Base-by-base conservation (phyloP, 2,113 vertebrate genomes). In the Eptesicus fuscus region DNA sequence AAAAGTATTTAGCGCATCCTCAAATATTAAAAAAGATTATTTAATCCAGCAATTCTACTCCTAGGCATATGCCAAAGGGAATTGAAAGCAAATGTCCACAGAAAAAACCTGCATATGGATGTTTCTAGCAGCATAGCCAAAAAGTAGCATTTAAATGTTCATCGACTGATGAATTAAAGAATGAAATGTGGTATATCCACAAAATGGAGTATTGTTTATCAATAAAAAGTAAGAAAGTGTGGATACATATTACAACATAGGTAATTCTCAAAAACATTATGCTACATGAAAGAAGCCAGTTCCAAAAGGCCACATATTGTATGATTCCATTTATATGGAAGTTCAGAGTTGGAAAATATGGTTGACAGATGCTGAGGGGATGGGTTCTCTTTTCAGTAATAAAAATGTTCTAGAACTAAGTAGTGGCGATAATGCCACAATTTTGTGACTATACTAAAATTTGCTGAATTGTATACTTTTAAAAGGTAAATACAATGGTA, bases 391-490 rank as follows among this genome's bases (percentile, higher is more conserved):
- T 83, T 53, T 2, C 9, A 13, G 2, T 91, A 74, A 37, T 63
- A 85, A 80, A 91, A 79, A 65, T 59, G 10, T 89, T 95, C 49
- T 88, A 74, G 86, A 69, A n/a, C 83, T 95, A 91, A 4, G 40
- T 63, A 23, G 56, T 70, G 61, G 16, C 65, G 5, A 70, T 53
- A 35, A 63, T 51, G 89, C 20, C 42, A 90, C 56, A 90, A 83
- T 28, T 85, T 86, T 74, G 14, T 93, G 69, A 56, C 28, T 87
- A 37, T 70, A 79, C n/a, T 78, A 93, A 74, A 63, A 70, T 70
- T 7, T 90, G 37, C 59, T 79, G 56, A 74, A 71, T 30, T 70
- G 8, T 2, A 76, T n/a, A 69, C 25, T 76, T 96, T 47, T 47
- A 71, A 42, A 80, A 76, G 0, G 23, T 80, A 28, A 69, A 59